Evolutionary conservation across 1,140 invertebrate species (phyloP), one percentile per base, ranked within the genome.

Genomic region (Brachystomella parvula): DNA sequence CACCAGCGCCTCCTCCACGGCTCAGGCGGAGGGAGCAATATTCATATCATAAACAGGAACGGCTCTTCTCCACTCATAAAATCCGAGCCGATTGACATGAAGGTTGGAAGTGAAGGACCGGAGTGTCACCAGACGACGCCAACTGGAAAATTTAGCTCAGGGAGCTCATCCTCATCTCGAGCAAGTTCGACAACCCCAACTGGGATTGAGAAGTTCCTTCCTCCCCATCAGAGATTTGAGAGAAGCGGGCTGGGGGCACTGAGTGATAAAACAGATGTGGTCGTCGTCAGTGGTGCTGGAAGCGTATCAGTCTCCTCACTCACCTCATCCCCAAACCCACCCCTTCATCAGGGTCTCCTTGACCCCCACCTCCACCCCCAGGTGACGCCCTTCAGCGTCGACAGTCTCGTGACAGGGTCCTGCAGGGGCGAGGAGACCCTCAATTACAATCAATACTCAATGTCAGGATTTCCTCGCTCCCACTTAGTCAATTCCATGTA

Each of bases 21-120:
- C 9, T 31, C 12, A 15, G 57, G 26, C 9, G 26, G 30, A 21
- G 57, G 57, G 9, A 9, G 24, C 26, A 66, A 59, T 57, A 57
- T 58, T 30, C 32, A 39, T 33, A 66, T 66, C 65, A 66, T 66
- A 66, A 66, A 66, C 47, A 28, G 65, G 30, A 35, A 33, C n/a
- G 24, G 26, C 31, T 39, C 47, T 33, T 62, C 60, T 6, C 39
- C 60, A 12, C 3, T 61, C 63, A 69, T 73, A 68, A 73, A 73
- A 69, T 32, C 66, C 21, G 71, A 73, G 68, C 71, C 71, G 60
- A 39, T 73, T 24, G 71, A 73, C 62, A 73, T 73, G 71, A 73
- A 73, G 65, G 64, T 73, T 59, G 64, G 60, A 21, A 62, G 21
- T 39, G 60, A 35, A 2, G 33, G 33, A 6, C 9, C 3, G 28